Conservation (phyloP, 2,113 vertebrate species). For the Oplegnathus fasciatus region DNA sequence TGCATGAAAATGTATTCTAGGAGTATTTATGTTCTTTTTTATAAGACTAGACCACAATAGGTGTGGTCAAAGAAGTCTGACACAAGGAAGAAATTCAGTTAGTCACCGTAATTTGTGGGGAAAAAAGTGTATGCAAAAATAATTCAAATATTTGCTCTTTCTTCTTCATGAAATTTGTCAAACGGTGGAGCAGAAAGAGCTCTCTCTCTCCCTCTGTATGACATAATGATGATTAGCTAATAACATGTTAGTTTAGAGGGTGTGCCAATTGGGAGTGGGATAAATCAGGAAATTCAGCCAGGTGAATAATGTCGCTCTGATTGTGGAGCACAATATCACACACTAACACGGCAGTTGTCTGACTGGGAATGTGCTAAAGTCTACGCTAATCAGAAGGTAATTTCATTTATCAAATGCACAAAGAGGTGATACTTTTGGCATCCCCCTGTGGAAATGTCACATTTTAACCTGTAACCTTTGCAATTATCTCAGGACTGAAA, state of each 20-base stretch:
- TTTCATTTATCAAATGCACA: slow-evolving; percentile 44
- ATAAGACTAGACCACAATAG: not conserved
- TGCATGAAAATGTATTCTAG: not conserved
- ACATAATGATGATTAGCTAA: not conserved
- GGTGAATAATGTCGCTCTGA: slow-evolving; percentile 19
- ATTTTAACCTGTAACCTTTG: slow-evolving; percentile 50
- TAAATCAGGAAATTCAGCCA: slow-evolving; percentile 9
- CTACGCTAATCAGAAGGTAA: slow-evolving; percentile 18
- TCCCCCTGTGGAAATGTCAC: slow-evolving; percentile 44
- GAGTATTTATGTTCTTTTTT: not conserved
- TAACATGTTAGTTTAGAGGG: slow-evolving; percentile 26
- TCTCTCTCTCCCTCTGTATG: not conserved
- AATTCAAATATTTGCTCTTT: not conserved
- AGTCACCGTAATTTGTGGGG: not conserved
- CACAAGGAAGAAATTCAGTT: not conserved
- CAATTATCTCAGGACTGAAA: slow-evolving; percentile 24
- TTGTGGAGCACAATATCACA: slow-evolving; percentile 23
- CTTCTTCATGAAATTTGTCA: not conserved
- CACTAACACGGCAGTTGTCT: slow-evolving; percentile 10
- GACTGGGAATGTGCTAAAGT: not conserved
- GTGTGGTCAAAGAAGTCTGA: not conserved
- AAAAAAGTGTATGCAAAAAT: not conserved
- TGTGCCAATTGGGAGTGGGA: slow-evolving; percentile 34
- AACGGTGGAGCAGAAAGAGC: not conserved
- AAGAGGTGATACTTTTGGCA: slow-evolving; percentile 66